Base-by-base conservation (phyloP, 2,113 vertebrate genomes). In the Guaruba guarouba region DNA sequence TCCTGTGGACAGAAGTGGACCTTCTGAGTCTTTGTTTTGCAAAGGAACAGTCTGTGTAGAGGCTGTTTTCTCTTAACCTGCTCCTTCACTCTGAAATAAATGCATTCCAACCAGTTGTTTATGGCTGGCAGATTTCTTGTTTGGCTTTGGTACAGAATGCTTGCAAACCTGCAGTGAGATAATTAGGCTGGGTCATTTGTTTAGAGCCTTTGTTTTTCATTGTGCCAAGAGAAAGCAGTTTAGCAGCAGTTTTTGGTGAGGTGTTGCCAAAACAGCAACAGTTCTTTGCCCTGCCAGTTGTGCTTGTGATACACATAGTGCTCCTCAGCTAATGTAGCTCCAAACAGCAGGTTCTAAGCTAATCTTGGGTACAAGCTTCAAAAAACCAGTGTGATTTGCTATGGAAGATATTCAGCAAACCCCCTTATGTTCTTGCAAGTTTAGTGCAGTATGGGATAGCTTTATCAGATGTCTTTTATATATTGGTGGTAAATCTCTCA, bases 331-430 rank as follows among this genome's bases (percentile, higher is more conserved):
- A 5, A 5, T 3, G 46, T 9, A 54, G 69, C 88, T 77, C 81
- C 70, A 31, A 11, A 19, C 1, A 1, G 2, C 52, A 7, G 35
- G 17, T n/a, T n/a, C 55, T 27, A 9, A 62, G 39, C 83, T 69
- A 6, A 9, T 5, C 31, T 4, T 2, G 1, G 61, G 29, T 7
- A 18, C n/a, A 5, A 17, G 67, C 49, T 69, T 55, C 68, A 10
- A 2, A 78, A 67, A 25, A 29, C 10, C 31, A 0, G 0, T 1
- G 2, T 54, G 57, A 20, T 31, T 79, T 73, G 46, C 77, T 46
- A 51, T 5, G 22, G 33, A 37, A 49, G 41, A 16, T 27, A 13
- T 1, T 17, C 67, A 80, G 14, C 25, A 43, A 5, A 13, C 22
- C 2, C 4, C 46, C 59, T 24, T 51, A 11, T 88, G 57, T 43